Base-by-base conservation (phyloP, 2,797 vertebrate species). In the Acrossocheilus wenchowensis region DNA sequence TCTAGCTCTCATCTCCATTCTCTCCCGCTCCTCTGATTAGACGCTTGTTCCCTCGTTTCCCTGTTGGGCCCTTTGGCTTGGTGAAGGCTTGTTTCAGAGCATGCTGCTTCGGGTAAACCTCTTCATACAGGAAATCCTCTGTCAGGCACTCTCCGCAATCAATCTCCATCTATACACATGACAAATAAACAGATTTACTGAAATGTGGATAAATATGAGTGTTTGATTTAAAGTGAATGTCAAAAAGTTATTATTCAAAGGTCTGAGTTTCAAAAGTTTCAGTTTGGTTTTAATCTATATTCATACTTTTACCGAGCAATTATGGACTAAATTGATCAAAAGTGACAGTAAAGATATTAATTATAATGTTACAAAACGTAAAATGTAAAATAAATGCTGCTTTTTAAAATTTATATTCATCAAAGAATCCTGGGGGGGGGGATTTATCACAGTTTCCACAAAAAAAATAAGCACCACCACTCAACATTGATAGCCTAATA, bases 71-170 rank as follows among this genome's bases (percentile, higher is more conserved):
- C 10, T 96, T 97, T 90, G 98, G 98, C 95, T 99, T 99, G 94
- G 97, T 94, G 50, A 99, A 99, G 71, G 95, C 97, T 95, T 98
- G 98, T 93, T 97, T 99, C 91, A 98, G 95, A 90, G 97, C 96
- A 0, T 99, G 98, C 88, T 99, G 98, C 92, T 98, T 99, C 30
- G 98, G 98, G 91, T 99, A 98, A 68, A 99, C 97, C 92, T 99
- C 98, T 3, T 99, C 98, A 0, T 99, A 99, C 86, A 99, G 95
- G 92, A 99, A 99, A 86, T 99, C 97, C 0, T 97, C 97, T 0
- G 98, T 99, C 92, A 99, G 95, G 90, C 97, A 96, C 0, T 97
- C 96, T 0, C 98, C 98, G 0, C 96, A 97, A 0, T 97, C 98
- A 5, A 98, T 98, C 95, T 99, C 98, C 23, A 99, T 97, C 98